A percentile compares a stretch with the other conserved stretches of the same genome.
Conservation (phyloP, 2,888 invertebrate species). For the Odontocolon sp. region DNA sequence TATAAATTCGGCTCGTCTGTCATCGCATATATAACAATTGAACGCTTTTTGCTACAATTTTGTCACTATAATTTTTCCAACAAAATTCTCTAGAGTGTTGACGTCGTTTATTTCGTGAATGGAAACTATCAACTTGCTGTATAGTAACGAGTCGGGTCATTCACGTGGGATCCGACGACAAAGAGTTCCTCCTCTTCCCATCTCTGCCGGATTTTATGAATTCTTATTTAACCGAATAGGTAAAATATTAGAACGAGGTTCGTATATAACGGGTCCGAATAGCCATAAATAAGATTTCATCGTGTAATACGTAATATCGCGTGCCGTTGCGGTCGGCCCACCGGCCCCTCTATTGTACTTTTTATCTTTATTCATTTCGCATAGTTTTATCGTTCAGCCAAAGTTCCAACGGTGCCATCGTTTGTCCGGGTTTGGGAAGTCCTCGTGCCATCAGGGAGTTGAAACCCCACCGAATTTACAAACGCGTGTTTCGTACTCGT, state of each 20-base stretch:
- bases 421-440: slow-evolving; percentile 26
- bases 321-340: slow-evolving; percentile 55
- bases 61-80: too few relatives aligned
- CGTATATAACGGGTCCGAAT: slow-evolving; percentile 54
- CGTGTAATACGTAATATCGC: slow-evolving; percentile 75
- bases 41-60: too few relatives aligned
- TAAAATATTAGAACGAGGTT: slow-evolving; percentile 74
- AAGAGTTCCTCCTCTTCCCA: slow-evolving; percentile 44
- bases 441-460: slow-evolving; percentile 49
- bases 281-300: slow-evolving; percentile 74
- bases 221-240: slow-evolving; percentile 76
- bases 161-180: slow-evolving; percentile 41
- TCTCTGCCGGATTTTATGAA: slow-evolving; percentile 71
- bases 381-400: slow-evolving; percentile 70
- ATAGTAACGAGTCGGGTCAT: slow-evolving; percentile 29
- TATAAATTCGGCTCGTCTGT: too few relatives aligned
- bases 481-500: slow-evolving; percentile 34
- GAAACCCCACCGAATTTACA: slow-evolving; percentile 46
- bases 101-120: slow-evolving; percentile 28
- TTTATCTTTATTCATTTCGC: slow-evolving; percentile 76
- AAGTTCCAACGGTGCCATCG: slow-evolving; percentile 49
- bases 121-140: background rate
- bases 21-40: too few relatives aligned
- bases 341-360: slow-evolving; percentile 65
- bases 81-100: background rate